These are phyloP conservation scores for Cryptus armator DNA, from an alignment of 2,888 invertebrate species.

Conservation along the genomic window DNA sequence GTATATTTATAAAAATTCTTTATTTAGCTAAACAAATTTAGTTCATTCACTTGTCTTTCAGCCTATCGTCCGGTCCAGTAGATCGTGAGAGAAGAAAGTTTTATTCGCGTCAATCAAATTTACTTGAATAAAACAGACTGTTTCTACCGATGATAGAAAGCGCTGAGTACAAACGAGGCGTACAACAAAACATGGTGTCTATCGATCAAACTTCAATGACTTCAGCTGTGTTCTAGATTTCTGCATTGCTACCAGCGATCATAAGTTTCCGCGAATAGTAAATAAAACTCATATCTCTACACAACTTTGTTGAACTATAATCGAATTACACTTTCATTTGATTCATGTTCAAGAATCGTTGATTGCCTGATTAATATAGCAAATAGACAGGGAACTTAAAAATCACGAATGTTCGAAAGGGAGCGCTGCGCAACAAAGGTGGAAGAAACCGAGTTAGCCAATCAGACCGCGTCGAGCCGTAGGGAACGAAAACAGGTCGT, in stretches of 20 bases:
- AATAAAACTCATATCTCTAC: neutral
- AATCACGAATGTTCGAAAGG: neutral
- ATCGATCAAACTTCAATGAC: constrained; percentile 55
- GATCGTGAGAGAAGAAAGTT: no score
- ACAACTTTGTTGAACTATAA: no score
- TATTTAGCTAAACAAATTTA: no score
- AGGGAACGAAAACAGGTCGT: constrained; percentile 39
- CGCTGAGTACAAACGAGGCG: neutral
- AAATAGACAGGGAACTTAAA: neutral
- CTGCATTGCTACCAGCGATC: constrained; percentile 1
- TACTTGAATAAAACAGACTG: no score
- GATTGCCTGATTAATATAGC: neutral
- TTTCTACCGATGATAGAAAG: no score
- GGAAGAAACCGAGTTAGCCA: constrained; percentile 38
- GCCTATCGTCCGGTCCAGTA: no score
- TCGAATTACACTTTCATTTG: neutral
- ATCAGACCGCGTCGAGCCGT: constrained; percentile 42
- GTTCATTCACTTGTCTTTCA: no score
- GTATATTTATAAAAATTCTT: no score
- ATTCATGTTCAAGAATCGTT: neutral
- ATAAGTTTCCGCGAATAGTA: constrained; percentile 14
- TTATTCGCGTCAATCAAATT: no score
- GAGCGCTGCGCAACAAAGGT: neutral
- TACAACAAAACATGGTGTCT: constrained; percentile 27
- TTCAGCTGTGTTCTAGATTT: neutral